Conservation (phyloP, 2,113 vertebrate genomes). For the Diadophis punctatus region DNA sequence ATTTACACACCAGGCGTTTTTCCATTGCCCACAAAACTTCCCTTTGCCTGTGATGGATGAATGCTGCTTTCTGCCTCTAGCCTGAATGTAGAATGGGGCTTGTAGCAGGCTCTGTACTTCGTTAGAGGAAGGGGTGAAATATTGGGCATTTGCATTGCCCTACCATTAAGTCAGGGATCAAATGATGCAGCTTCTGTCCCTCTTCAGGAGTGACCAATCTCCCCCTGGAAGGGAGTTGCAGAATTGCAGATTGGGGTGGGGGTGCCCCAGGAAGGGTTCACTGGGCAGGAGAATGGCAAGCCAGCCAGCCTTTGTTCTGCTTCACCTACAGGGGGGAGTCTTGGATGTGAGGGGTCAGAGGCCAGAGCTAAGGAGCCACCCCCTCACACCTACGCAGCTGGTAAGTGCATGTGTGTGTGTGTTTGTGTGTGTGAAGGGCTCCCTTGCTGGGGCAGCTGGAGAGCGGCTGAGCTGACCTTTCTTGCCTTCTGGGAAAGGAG, state of each 20-base stretch:
- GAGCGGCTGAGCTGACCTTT: not conserved
- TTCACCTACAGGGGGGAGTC: constrained; percentile 72
- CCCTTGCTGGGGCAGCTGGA: not conserved
- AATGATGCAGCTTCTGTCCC: not conserved
- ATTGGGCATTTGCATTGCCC: not conserved
- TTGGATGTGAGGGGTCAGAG: constrained; percentile 77
- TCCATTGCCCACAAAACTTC: not conserved
- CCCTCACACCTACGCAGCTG: constrained; percentile 64
- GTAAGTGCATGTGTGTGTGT: constrained; percentile 63
- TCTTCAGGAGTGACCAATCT: not conserved
- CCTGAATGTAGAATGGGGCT: not conserved
- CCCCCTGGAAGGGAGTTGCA: not conserved
- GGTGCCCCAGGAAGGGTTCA: not conserved
- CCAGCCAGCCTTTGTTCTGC: not conserved
- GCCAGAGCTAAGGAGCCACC: constrained; percentile 71
- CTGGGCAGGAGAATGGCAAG: not conserved
- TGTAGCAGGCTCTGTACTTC: not conserved
- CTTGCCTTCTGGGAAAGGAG: not conserved
- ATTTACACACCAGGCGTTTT: not conserved
- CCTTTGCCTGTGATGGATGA: not conserved
- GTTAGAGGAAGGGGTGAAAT: not conserved
- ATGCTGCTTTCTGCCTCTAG: not conserved
- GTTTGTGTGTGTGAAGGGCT: not conserved
- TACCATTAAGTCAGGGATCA: not conserved
- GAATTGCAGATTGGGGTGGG: not conserved